Conservation (phyloP, 1,140 invertebrate species). For the Acromyrmex echinatior region DNA sequence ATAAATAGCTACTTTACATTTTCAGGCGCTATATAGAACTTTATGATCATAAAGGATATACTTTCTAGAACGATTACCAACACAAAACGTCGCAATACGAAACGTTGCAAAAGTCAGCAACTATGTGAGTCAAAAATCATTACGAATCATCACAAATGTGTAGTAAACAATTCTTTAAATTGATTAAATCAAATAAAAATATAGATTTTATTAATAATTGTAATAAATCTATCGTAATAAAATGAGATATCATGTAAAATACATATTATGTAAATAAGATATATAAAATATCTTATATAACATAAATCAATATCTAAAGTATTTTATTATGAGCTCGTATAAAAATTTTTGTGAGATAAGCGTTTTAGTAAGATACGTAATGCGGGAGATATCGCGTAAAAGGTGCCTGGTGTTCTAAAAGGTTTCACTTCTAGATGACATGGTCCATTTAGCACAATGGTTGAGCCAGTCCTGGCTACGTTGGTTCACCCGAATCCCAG, state of each 20-base stretch:
- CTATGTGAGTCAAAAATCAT: background rate
- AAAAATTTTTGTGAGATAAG: conserved; percentile 8
- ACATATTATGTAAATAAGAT: too few species aligned
- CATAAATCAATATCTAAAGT: background rate
- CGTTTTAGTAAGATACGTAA: conserved; percentile 1
- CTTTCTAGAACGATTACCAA: background rate
- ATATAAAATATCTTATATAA: background rate
- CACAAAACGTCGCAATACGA: background rate
- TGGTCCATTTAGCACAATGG: conserved; percentile 53
- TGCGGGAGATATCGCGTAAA: conserved; percentile 9
- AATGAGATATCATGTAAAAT: background rate
- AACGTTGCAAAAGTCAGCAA: background rate
- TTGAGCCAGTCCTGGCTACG: conserved; percentile 11
- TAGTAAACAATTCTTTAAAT: background rate
- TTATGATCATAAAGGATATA: background rate
- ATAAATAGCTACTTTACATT: conserved; percentile 16
- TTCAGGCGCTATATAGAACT: background rate
- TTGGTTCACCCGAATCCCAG: conserved; percentile 33
- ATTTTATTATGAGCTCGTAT: background rate
- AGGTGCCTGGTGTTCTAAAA: conserved; percentile 5
- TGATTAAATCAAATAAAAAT: background rate
- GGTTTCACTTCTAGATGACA: conserved; percentile 30
- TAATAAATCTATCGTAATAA: background rate
- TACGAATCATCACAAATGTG: background rate
- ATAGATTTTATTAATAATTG: conserved; percentile 5